Evolutionary conservation across 2,888 invertebrate species (phyloP).

Genomic region (Beris chalybata): DNA sequence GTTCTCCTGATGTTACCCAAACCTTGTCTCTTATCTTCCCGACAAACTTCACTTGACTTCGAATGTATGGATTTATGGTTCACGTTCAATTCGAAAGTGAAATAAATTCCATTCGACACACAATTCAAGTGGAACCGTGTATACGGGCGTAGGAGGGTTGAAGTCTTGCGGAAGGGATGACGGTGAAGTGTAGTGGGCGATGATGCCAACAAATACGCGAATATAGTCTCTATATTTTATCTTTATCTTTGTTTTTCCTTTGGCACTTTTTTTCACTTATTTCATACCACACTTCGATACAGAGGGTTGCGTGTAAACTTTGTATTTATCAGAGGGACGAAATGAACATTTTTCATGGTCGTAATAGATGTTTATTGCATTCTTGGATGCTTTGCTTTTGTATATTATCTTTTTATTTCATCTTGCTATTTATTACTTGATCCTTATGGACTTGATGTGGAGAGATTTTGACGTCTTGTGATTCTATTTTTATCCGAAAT

Average conservation of each 20-base stretch:
- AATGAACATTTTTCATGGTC: conserved; percentile 5
- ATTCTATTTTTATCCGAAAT: too few relatives aligned
- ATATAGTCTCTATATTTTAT: neutral
- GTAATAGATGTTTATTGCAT: conserved; percentile 14
- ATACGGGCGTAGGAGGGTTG: neutral
- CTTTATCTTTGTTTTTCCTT: neutral
- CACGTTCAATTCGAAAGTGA: conserved; percentile 31
- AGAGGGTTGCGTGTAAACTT: neutral
- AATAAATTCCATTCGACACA: conserved; percentile 33
- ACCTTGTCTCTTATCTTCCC: conserved; percentile 6
- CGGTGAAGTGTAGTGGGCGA: neutral
- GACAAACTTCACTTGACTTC: conserved; percentile 30
- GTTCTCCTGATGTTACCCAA: conserved; percentile 3
- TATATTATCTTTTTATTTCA: too few relatives aligned
- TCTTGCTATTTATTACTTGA: too few relatives aligned
- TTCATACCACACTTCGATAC: neutral
- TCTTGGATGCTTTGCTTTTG: neutral
- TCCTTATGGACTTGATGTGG: too few relatives aligned
- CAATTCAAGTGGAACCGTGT: conserved; percentile 15
- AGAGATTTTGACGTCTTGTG: too few relatives aligned
- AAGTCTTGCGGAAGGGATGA: neutral
- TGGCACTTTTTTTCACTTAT: neutral
- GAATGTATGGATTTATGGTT: conserved; percentile 34
- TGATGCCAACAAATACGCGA: neutral
- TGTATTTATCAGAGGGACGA: conserved; percentile 4